These are phyloP conservation scores for Alouatta palliata DNA, from an alignment of 2,113 vertebrate species.

Conservation along the genomic window DNA sequence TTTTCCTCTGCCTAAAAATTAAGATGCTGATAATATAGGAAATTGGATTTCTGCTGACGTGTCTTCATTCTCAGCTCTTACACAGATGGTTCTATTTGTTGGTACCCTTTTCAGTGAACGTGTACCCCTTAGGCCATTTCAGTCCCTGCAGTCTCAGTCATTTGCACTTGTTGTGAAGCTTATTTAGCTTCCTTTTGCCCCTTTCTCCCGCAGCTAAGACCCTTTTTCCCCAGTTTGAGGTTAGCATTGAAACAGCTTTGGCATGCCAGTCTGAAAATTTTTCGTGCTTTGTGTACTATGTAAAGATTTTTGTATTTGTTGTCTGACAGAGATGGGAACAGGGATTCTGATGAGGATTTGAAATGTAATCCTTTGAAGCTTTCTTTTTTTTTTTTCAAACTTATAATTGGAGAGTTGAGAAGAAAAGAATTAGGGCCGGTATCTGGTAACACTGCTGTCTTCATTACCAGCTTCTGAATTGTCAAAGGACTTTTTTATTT, in stretches of 20 bases:
- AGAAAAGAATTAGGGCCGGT: background rate
- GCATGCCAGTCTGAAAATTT: conserved; percentile 41
- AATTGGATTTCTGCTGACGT: background rate
- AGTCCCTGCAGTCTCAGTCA: background rate
- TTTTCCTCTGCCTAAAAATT: conserved; percentile 35
- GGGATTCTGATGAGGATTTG: conserved; percentile 21
- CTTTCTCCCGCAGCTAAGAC: background rate
- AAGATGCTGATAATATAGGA: background rate
- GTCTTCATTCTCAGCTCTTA: background rate
- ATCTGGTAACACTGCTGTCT: conserved; percentile 9
- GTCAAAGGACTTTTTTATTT: background rate
- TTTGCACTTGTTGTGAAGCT: background rate
- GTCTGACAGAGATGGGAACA: background rate
- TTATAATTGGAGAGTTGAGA: conserved; percentile 4
- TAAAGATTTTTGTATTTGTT: background rate
- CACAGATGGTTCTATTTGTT: conserved; percentile 17
- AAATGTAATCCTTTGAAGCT: background rate
- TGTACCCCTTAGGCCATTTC: background rate
- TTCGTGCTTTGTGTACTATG: conserved; percentile 46
- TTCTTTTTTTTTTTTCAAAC: background rate
- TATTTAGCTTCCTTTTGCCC: background rate
- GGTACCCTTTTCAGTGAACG: background rate
- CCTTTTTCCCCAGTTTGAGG: conserved; percentile 1
- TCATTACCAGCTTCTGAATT: background rate
- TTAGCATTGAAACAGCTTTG: conserved; percentile 48